These are phyloP conservation scores for Pipistrellus pipistrellus DNA, from an alignment of 2,797 vertebrate genomes.

Conservation along the genomic window DNA sequence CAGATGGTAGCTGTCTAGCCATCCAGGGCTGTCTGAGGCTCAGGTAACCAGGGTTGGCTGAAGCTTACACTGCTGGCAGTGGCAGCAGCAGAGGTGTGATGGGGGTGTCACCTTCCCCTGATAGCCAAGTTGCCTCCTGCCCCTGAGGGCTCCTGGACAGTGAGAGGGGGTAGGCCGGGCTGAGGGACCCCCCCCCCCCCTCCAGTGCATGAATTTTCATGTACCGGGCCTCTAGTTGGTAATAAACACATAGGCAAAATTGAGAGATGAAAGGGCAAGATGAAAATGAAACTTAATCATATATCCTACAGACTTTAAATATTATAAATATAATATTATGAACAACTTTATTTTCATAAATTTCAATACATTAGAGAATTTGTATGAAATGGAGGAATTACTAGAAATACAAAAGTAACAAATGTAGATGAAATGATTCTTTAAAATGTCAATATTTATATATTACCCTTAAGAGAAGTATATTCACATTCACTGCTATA, in stretches of 20 bases:
- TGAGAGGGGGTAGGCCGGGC: too few relatives aligned
- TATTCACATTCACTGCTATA: not conserved
- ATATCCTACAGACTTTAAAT: not conserved
- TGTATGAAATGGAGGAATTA: constrained; percentile 5
- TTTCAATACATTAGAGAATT: not conserved
- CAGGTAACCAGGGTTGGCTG: too few relatives aligned
- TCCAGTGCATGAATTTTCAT: too few relatives aligned
- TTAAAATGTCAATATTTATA: not conserved
- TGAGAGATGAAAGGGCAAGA: not conserved
- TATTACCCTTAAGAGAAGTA: not conserved
- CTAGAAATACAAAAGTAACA: not conserved
- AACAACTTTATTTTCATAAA: not conserved
- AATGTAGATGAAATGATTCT: constrained; percentile 6
- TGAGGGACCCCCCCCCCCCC: too few relatives aligned
- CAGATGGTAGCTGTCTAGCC: too few relatives aligned
- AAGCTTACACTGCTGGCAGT: too few relatives aligned
- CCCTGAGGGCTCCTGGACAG: too few relatives aligned
- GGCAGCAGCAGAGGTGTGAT: too few relatives aligned
- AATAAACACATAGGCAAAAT: not conserved
- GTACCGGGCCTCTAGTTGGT: not conserved
- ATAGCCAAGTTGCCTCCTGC: too few relatives aligned
- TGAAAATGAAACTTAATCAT: not conserved
- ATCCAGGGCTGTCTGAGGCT: too few relatives aligned
- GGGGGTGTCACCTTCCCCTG: too few relatives aligned
- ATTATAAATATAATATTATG: not conserved